phyloP scores from a whole-genome alignment of 2,113 vertebrate genomes.

The Lepisosteus osseus region DNA sequence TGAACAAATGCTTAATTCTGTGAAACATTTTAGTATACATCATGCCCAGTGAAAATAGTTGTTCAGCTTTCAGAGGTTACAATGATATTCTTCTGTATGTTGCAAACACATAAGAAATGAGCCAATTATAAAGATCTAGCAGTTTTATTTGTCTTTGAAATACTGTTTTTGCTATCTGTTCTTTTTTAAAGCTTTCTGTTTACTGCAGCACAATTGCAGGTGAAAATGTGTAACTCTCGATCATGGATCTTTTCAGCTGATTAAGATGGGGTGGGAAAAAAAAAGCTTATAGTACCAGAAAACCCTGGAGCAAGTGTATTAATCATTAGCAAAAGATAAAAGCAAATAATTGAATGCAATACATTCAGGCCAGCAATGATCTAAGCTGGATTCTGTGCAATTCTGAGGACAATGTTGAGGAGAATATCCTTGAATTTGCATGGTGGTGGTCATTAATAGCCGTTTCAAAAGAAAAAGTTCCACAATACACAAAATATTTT shows the following conservation, averaged over 20 bases:
- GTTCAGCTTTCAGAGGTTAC: not conserved
- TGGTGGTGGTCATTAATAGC: too few species aligned
- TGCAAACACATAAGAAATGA: not conserved
- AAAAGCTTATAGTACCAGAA: not conserved
- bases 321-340: too few species aligned
- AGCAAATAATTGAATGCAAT: too few species aligned
- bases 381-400: too few species aligned
- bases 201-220: not conserved
- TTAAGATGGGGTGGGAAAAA: not conserved
- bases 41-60: not conserved
- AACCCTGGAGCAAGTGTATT: not conserved
- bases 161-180: not conserved
- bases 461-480: too few species aligned
- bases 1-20: not conserved
- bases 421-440: too few species aligned
- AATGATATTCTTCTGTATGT: not conserved
- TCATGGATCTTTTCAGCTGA: not conserved
- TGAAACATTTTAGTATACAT: not conserved
- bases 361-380: too few species aligned
- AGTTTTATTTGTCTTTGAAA: not conserved
- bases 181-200: not conserved
- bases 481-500: too few species aligned
- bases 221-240: not conserved
- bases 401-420: too few species aligned
- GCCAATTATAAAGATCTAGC: not conserved